Conservation (phyloP, 2,888 invertebrate species). For the Lithophane ornitopus region DNA sequence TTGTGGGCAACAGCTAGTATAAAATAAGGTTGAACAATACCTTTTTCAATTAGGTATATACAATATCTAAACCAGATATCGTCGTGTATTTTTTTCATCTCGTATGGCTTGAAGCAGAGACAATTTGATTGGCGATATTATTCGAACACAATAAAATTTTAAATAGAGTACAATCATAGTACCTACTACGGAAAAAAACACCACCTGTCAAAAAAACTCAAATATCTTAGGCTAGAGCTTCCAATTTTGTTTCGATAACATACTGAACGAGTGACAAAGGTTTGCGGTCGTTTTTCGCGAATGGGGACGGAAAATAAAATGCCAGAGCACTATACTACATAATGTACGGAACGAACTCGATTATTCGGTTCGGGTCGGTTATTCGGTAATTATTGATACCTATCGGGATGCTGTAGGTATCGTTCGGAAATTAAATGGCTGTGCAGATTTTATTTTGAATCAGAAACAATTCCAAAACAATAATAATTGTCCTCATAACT, state of each 20-base stretch:
- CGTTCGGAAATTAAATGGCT: neutral
- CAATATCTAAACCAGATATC: too few species aligned
- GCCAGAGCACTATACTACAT: too few species aligned
- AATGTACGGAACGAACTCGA: neutral
- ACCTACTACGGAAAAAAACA: neutral
- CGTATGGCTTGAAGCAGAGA: too few species aligned
- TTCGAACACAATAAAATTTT: too few species aligned
- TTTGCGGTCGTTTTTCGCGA: constrained; percentile 7
- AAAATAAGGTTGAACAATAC: too few species aligned
- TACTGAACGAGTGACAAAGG: constrained; percentile 4
- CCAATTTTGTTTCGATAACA: constrained; percentile 12
- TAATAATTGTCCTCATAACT: neutral
- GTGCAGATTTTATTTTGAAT: neutral
- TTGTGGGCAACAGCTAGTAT: too few species aligned
- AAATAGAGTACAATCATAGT: too few species aligned
- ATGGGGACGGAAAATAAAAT: constrained; percentile 11
- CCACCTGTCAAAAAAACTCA: neutral
- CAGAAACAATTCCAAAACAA: neutral
- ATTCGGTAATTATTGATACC: constrained; percentile 11
- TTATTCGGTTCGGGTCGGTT: neutral
- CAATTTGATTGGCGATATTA: too few species aligned
- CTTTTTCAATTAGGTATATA: too few species aligned
- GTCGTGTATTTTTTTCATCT: too few species aligned
- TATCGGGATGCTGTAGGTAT: too few species aligned
- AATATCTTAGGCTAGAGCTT: neutral